Evolutionary conservation across 2,113 vertebrate genomes (phyloP).

Genomic region (Eudyptes chrysolophus): DNA sequence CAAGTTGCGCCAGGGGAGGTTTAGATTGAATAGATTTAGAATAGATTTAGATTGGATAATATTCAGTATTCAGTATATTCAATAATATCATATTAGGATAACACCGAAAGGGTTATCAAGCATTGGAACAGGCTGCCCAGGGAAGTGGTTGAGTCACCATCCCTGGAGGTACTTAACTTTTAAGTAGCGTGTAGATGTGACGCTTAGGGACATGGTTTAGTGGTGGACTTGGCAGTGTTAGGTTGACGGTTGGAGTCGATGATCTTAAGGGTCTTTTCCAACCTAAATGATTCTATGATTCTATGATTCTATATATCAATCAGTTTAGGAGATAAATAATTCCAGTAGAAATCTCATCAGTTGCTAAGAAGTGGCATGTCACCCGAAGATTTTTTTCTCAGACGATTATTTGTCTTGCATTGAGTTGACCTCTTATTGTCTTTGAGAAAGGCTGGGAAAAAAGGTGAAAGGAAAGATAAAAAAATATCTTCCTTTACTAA

Average conservation of each 20-base stretch:
- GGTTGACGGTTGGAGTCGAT: background rate
- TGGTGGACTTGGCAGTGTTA: background rate
- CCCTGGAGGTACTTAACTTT: background rate
- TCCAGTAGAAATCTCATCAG: background rate
- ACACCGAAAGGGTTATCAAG: accelerated
- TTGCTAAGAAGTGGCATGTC: background rate
- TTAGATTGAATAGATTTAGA: background rate
- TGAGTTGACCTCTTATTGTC: background rate
- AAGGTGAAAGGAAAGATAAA: background rate
- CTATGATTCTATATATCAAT: background rate
- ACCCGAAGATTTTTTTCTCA: background rate
- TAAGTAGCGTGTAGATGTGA: too few species aligned
- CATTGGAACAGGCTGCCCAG: background rate
- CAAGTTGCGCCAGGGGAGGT: background rate
- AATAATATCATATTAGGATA: too few species aligned
- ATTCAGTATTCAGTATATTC: too few species aligned
- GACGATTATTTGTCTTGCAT: background rate
- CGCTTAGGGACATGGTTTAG: background rate
- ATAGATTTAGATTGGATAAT: too few species aligned
- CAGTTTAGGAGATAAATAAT: background rate
- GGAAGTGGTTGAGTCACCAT: background rate
- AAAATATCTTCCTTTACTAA: background rate
- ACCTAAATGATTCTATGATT: background rate
- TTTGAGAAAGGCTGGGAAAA: background rate
- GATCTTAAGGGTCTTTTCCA: background rate